Evolutionary conservation across 2,113 vertebrate species (phyloP).

Genomic region (Athene noctua): DNA sequence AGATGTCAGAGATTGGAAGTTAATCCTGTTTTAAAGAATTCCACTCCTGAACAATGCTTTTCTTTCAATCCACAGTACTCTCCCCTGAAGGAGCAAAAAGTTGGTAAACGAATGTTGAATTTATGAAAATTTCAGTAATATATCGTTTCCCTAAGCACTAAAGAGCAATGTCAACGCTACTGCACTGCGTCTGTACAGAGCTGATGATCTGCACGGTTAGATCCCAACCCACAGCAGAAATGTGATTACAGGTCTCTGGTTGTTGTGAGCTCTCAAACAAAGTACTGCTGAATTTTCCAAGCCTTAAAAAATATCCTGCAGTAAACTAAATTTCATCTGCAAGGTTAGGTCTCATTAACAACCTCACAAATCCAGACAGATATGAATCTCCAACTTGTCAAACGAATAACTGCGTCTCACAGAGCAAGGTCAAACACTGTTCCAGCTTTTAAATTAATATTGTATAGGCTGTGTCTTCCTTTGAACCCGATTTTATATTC

Average conservation of each 20-base stretch:
- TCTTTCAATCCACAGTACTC: background rate
- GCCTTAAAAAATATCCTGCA: background rate
- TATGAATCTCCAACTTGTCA: background rate
- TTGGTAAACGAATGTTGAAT: background rate
- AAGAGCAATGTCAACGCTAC: background rate
- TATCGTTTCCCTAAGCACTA: background rate
- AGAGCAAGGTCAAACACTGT: constrained; percentile 34
- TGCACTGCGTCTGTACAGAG: background rate
- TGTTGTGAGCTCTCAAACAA: background rate
- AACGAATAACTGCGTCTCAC: background rate
- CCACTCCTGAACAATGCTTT: background rate
- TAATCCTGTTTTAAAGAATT: background rate
- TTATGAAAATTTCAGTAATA: background rate
- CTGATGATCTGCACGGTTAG: background rate
- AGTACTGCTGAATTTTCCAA: background rate
- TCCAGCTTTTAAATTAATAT: constrained; percentile 39
- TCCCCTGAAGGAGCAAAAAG: background rate
- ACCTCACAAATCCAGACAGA: background rate
- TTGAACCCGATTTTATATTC: constrained; percentile 39
- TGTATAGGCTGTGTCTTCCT: background rate
- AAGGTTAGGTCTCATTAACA: background rate
- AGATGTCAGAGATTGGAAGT: background rate
- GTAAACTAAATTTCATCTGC: background rate
- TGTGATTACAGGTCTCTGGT: background rate
- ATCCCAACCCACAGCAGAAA: background rate